phyloP scores from a whole-genome alignment of 1,140 invertebrate genomes.

The Leucophenga varia region DNA sequence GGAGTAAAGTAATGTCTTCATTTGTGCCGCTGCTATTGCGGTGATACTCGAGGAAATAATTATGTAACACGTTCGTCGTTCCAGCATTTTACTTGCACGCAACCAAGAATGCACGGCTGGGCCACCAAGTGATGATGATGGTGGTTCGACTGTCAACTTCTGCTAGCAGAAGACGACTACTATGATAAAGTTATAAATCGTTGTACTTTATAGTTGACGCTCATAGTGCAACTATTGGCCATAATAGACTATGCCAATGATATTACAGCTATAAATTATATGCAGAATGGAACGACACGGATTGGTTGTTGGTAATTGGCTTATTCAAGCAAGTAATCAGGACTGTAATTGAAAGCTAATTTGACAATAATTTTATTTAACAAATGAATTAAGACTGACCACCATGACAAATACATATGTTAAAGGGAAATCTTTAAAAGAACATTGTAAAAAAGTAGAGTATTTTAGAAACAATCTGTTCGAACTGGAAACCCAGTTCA shows the following conservation, averaged over 20 bases:
- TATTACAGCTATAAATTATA: too few species aligned
- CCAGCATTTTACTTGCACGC: constrained; percentile 8
- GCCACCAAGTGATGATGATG: constrained; percentile 33
- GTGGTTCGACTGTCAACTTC: constrained; percentile 17
- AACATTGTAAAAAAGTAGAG: too few species aligned
- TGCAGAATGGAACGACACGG: constrained; percentile 13
- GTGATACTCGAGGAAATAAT: constrained; percentile 28
- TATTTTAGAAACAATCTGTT: too few species aligned
- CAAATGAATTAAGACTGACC: too few species aligned
- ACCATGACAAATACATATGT: too few species aligned
- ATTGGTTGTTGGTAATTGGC: neutral
- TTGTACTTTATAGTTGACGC: constrained; percentile 53
- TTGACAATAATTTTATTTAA: too few species aligned
- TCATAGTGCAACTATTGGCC: constrained; percentile 52
- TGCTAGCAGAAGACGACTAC: constrained; percentile 2
- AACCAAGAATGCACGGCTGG: neutral
- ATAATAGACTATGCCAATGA: constrained; percentile 51
- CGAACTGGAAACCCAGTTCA: too few species aligned
- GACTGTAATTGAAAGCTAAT: constrained; percentile 16
- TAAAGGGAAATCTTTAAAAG: too few species aligned
- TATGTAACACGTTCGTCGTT: constrained; percentile 28
- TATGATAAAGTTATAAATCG: constrained; percentile 54
- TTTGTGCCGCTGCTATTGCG: constrained; percentile 24
- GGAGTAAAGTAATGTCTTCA: constrained; percentile 46
- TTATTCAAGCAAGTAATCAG: constrained; percentile 31